phyloP scores from a whole-genome alignment of 1,140 invertebrate genomes.

The Nilaparvata lugens region DNA sequence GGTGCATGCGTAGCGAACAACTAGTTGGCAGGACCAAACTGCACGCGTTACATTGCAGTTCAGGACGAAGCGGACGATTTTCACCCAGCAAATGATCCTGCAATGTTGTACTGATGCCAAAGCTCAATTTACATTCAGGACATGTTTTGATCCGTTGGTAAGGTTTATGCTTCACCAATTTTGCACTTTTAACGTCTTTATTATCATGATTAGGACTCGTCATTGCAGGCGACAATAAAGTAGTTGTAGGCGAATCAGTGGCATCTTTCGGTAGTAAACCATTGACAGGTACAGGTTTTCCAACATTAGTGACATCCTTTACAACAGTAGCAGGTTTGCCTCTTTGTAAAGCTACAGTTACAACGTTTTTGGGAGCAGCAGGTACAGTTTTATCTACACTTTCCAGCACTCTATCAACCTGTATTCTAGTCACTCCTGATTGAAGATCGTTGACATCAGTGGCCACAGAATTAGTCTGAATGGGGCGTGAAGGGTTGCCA shows the following conservation, averaged over 20 bases:
- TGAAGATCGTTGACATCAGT: not conserved
- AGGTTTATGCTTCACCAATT: not conserved
- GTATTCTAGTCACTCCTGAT: not conserved
- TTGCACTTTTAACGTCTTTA: not conserved
- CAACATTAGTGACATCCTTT: not conserved
- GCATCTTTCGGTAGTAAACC: not conserved
- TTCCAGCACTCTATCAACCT: not conserved
- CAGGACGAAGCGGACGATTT: not conserved
- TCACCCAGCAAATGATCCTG: not conserved
- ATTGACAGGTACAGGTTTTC: too few species aligned
- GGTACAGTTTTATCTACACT: not conserved
- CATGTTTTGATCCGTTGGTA: not conserved
- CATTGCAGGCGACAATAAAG: not conserved
- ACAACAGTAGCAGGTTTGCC: too few species aligned
- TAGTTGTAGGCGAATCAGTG: not conserved
- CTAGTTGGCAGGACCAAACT: conserved; percentile 8
- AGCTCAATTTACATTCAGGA: not conserved
- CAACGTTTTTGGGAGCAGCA: too few species aligned
- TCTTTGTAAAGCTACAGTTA: too few species aligned
- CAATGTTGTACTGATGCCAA: not conserved
- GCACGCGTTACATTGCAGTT: conserved; percentile 8
- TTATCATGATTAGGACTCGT: not conserved
- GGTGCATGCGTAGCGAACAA: conserved; percentile 17
- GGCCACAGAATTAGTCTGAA: not conserved
- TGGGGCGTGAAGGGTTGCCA: not conserved